Evolutionary conservation across 2,888 invertebrate species (phyloP), one percentile per base, ranked within the genome.

Genomic region (Norana najaformis): DNA sequence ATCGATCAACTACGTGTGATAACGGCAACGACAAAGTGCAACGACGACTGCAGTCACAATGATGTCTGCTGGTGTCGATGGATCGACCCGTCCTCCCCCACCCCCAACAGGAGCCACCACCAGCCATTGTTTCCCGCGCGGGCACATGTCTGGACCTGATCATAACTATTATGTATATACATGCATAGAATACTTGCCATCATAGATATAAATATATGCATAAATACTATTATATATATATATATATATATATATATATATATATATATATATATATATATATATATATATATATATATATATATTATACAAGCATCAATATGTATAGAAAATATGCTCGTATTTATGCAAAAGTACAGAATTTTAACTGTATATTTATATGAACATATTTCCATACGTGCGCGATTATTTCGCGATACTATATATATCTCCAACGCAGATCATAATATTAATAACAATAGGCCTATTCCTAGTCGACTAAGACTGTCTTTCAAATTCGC

Each of bases 41-140:
- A 90, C 36, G 90, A 89, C 90, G 83, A 89, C 30, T 83, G 39
- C 34, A 88, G 88, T 89, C 36, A 89, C 38, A 41, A 41, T 36
- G 47, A 37, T 36, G 83, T 83, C 85, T 13, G 37, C 37, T 30
- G 47, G 18, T 35, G 85, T 85, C 85, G 85, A 85, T 85, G 6
- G 37, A 85, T 85, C 37, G 85, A 37, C 85, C 37, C 36, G n/a
- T 14, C 6, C n/a, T 8, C 85, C 35, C 85, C 36, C n/a, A 34
- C 35, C 36, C 30, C 69, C n/a, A 69, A 69, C n/a, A n/a, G 69
- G 69, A 69, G 69, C 69, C n/a, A n/a, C 35, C 36, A 35, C 16
- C 85, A 36, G 35, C 85, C 85, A 85, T 85, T 85, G 85, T 85
- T 85, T 85, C 85, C 85, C 36, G 20, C 85, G 85, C 85, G 85